phyloP scores from a whole-genome alignment of 2,888 invertebrate species.

The Pelosia muscerda region DNA sequence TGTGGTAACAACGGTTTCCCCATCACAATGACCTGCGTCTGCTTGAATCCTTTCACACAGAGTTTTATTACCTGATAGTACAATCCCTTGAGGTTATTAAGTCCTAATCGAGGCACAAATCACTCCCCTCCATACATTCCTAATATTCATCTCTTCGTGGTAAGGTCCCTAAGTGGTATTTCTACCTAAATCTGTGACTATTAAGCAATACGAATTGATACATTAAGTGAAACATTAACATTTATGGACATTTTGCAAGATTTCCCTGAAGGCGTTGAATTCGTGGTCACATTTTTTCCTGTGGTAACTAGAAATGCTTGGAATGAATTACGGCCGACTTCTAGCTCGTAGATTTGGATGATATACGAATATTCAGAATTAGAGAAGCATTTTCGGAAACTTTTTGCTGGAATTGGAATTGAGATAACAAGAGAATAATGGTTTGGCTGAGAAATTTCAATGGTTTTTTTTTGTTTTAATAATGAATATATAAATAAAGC shows the following conservation, averaged over 20 bases:
- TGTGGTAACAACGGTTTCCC: no score
- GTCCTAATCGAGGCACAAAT: no score
- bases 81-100: no score
- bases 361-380: constrained; percentile 7
- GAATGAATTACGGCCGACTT: constrained; percentile 12
- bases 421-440: not conserved
- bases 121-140: no score
- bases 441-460: not conserved
- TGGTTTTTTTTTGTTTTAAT: not conserved
- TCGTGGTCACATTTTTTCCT: constrained; percentile 16
- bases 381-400: not conserved
- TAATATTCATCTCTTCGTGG: no score
- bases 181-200: not conserved
- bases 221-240: constrained; percentile 13
- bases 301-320: constrained; percentile 15
- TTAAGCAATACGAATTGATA: constrained; percentile 3
- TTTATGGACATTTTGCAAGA: constrained; percentile 12
- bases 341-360: not conserved
- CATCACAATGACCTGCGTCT: no score
- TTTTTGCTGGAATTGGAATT: not conserved
- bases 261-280: constrained; percentile 19
- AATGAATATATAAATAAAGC: no score
- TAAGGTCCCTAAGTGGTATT: not conserved
- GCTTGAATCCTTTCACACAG: no score
- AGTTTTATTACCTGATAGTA: no score